Conservation (phyloP, 1,140 invertebrate species). For the Rhagoletis zephyria region DNA sequence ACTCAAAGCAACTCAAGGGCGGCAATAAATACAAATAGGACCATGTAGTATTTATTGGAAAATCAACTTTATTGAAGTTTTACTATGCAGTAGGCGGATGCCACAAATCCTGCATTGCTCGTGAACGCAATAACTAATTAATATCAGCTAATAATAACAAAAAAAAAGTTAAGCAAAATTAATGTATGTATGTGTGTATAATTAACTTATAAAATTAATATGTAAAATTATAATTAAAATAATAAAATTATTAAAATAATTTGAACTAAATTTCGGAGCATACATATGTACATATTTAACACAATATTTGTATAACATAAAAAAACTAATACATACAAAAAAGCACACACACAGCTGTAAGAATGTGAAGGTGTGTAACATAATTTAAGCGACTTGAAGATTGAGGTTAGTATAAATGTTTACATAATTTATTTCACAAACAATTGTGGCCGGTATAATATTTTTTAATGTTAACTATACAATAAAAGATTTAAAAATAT, state of each 20-base stretch:
- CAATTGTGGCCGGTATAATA: background rate
- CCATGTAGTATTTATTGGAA: background rate
- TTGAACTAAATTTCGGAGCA: conserved; percentile 41
- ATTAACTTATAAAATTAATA: background rate
- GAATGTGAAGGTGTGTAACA: background rate
- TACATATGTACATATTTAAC: background rate
- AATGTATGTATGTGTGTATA: background rate
- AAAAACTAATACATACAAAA: conserved; percentile 9
- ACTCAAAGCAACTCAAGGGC: too few species aligned
- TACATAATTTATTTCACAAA: background rate
- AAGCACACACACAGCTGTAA: background rate
- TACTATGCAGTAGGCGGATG: background rate
- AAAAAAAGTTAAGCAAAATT: background rate
- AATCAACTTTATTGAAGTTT: background rate
- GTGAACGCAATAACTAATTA: conserved; percentile 11
- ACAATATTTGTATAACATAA: background rate
- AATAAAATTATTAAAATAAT: conserved; percentile 35
- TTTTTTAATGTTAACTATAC: background rate
- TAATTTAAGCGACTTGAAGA: background rate
- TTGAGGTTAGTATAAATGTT: background rate
- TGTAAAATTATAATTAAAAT: background rate
- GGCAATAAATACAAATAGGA: too few species aligned
- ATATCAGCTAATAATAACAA: conserved; percentile 4
- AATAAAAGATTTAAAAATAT: background rate
- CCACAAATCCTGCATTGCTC: background rate